phyloP scores from a whole-genome alignment of 1,140 invertebrate species.

The Neotoxoptera formosana region DNA sequence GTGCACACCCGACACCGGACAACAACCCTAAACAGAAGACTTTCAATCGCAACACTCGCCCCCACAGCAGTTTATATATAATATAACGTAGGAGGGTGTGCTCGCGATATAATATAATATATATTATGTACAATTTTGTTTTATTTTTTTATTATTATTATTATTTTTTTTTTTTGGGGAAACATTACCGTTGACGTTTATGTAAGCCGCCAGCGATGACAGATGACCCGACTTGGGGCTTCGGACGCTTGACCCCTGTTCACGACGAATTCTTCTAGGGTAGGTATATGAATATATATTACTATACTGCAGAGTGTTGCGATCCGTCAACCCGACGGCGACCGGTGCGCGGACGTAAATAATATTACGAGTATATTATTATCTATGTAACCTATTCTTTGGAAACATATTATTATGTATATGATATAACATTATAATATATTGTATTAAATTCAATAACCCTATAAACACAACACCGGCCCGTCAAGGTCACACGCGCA shows the following conservation, averaged over 20 bases:
- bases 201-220: conserved; percentile 44
- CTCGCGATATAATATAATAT: background rate
- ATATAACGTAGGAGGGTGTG: background rate
- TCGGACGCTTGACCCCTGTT: conserved; percentile 53
- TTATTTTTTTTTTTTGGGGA: conserved; percentile 12
- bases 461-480: background rate
- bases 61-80: background rate
- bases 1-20: conserved; percentile 43
- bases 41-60: conserved; percentile 38
- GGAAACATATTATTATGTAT: background rate
- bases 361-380: conserved; percentile 18
- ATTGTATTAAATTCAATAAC: background rate
- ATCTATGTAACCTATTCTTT: background rate
- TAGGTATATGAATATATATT: background rate
- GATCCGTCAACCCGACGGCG: background rate
- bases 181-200: conserved; percentile 55
- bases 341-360: background rate
- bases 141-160: conserved; percentile 16
- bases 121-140: conserved; percentile 13
- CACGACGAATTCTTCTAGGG: background rate
- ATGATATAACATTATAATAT: too few species aligned
- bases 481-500: background rate
- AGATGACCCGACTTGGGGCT: conserved; percentile 53
- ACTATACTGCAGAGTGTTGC: background rate
- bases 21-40: conserved; percentile 52